A percentile compares a stretch with the other conserved stretches of the same genome.
These are phyloP conservation scores for Platyscapa corneri DNA, from an alignment of 1,140 invertebrate species.

Conservation along the genomic window DNA sequence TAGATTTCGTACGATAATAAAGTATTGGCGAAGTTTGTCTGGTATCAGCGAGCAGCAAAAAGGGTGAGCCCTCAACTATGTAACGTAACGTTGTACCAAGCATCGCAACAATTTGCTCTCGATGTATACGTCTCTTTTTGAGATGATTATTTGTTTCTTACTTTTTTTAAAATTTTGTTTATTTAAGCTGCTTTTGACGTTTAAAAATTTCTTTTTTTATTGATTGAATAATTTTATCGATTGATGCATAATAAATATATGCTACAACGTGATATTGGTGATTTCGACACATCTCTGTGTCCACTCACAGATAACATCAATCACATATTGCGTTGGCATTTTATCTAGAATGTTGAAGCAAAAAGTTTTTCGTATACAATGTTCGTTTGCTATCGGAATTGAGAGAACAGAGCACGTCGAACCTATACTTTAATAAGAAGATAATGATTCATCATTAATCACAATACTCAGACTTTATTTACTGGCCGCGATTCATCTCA, in stretches of 20 bases:
- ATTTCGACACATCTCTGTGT: slow-evolving; percentile 21
- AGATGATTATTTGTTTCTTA: slow-evolving; percentile 50
- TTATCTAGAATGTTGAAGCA: slow-evolving; percentile 7
- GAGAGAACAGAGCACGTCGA: slow-evolving; percentile 67
- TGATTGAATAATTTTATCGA: slow-evolving; percentile 1
- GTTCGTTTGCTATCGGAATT: slow-evolving; percentile 57
- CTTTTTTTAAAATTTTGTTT: slow-evolving; percentile 53
- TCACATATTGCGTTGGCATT: slow-evolving; percentile 28
- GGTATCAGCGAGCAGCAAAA: slow-evolving; percentile 61
- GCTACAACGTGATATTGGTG: slow-evolving; percentile 4
- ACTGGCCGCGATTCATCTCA: slow-evolving; percentile 23
- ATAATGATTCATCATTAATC: slow-evolving; percentile 13
- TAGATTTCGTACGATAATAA: neutral
- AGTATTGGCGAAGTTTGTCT: slow-evolving; percentile 44
- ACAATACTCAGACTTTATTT: neutral
- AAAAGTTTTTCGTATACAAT: slow-evolving; percentile 48
- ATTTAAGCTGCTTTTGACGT: slow-evolving; percentile 55
- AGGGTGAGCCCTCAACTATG: slow-evolving; percentile 64
- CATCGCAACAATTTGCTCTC: slow-evolving; percentile 62
- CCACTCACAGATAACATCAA: slow-evolving; percentile 26
- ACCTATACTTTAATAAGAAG: slow-evolving; percentile 25
- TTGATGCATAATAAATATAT: slow-evolving; percentile 28
- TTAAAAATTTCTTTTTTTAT: slow-evolving; percentile 16
- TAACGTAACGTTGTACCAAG: slow-evolving; percentile 65
- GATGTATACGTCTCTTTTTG: slow-evolving; percentile 53